phyloP scores from a whole-genome alignment of 1,140 invertebrate genomes.

The Trypoxylus dichotomus region DNA sequence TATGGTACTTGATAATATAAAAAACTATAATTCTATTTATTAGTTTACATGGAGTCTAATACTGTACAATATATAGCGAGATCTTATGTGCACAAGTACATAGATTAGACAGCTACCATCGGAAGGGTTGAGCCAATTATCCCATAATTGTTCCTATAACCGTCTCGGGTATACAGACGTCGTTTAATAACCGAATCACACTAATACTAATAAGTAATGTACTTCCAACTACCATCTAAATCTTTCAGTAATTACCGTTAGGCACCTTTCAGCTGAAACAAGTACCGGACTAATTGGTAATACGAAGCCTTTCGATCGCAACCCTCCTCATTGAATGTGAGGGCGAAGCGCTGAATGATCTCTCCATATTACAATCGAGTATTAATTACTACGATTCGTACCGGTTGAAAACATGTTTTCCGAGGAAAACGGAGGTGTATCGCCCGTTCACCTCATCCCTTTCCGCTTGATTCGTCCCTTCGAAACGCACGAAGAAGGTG shows the following conservation, averaged over 20 bases:
- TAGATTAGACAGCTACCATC: too few relatives aligned
- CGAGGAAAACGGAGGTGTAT: background rate
- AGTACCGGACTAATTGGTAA: background rate
- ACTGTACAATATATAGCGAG: too few relatives aligned
- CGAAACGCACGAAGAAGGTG: background rate
- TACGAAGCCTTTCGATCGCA: background rate
- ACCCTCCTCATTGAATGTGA: too few relatives aligned
- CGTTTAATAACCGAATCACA: background rate
- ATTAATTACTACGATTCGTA: background rate
- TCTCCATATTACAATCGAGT: background rate
- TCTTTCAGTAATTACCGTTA: background rate
- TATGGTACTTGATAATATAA: too few relatives aligned
- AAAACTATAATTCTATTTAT: too few relatives aligned
- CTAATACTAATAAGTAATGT: background rate
- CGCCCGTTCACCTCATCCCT: background rate
- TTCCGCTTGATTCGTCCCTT: background rate
- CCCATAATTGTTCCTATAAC: too few relatives aligned
- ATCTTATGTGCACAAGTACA: too few relatives aligned
- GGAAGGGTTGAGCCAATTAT: too few relatives aligned
- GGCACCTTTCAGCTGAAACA: background rate
- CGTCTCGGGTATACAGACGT: too few relatives aligned
- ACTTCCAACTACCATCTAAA: background rate
- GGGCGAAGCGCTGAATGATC: background rate
- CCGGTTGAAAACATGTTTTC: background rate
- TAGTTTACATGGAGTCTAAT: too few relatives aligned